A percentile compares a stretch with the other conserved stretches of the same genome.
phyloP scores from a whole-genome alignment of 2,113 vertebrate species.

The Columbina picui region DNA sequence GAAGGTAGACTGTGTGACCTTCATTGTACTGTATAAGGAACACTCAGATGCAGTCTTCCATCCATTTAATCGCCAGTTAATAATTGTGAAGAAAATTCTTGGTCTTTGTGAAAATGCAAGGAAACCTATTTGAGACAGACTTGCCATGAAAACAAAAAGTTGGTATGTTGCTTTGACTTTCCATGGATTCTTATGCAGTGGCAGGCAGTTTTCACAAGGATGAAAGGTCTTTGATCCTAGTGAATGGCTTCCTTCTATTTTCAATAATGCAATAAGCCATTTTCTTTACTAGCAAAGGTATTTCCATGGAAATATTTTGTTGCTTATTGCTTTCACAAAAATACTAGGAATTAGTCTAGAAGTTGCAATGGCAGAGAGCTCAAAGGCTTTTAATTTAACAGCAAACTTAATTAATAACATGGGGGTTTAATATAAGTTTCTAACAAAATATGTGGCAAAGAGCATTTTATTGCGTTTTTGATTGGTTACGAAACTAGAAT shows the following conservation, averaged over 20 bases:
- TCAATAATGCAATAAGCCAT: neutral
- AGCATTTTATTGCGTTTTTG: neutral
- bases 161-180: neutral
- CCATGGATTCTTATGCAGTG: neutral
- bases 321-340: neutral
- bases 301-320: neutral
- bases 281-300: slow-evolving; percentile 11
- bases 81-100: neutral
- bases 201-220: slow-evolving; percentile 7
- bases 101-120: neutral
- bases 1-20: neutral
- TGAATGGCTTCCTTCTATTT: slow-evolving; percentile 29
- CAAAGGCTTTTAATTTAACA: neutral
- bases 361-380: neutral
- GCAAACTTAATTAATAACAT: neutral
- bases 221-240: slow-evolving; percentile 31
- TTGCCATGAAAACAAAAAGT: neutral
- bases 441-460: neutral
- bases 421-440: neutral
- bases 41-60: neutral
- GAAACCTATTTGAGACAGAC: neutral
- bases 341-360: neutral
- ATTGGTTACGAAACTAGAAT: neutral
- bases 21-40: neutral
- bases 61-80: neutral